Percentiles rank a stretch among this genome's conserved stretches.
Conservation (phyloP, 2,113 vertebrate genomes). For the Microcebus tavaratra region DNA sequence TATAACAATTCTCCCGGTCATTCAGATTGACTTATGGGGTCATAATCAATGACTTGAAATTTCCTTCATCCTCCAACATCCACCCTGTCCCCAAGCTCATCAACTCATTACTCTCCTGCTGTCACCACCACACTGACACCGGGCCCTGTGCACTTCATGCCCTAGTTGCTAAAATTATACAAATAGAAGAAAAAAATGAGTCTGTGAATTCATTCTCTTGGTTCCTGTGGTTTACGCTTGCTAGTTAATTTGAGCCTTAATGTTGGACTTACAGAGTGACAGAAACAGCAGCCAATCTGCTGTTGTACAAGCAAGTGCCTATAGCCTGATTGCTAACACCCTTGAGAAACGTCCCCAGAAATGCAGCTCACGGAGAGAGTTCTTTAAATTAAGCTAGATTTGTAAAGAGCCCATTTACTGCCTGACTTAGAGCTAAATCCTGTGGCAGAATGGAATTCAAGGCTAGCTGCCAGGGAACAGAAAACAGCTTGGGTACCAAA, state of each 20-base stretch:
- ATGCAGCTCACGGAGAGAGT: slow-evolving; percentile 29
- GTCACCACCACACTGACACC: fast-evolving
- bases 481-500: slow-evolving; percentile 55
- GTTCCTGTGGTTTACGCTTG: slow-evolving; percentile 21
- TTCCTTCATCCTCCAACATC: neutral
- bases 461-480: slow-evolving; percentile 44
- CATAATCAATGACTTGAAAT: neutral
- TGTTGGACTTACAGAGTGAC: slow-evolving; percentile 27
- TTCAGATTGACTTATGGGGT: neutral
- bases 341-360: slow-evolving; percentile 50
- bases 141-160: fast-evolving
- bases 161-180: slow-evolving; percentile 39
- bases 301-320: slow-evolving; percentile 43
- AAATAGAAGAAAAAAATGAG: neutral
- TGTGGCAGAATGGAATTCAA: slow-evolving; percentile 1
- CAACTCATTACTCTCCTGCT: neutral
- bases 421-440: slow-evolving; percentile 61
- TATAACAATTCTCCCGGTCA: neutral
- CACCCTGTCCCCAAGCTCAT: too few relatives aligned
- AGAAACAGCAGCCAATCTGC: slow-evolving; percentile 56
- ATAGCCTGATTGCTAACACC: slow-evolving; percentile 12
- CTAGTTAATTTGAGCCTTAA: slow-evolving; percentile 51
- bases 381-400: slow-evolving; percentile 63
- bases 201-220: neutral
- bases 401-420: slow-evolving; percentile 66